Conservation (phyloP, 2,888 invertebrate species). For the Conomelus anceps region DNA sequence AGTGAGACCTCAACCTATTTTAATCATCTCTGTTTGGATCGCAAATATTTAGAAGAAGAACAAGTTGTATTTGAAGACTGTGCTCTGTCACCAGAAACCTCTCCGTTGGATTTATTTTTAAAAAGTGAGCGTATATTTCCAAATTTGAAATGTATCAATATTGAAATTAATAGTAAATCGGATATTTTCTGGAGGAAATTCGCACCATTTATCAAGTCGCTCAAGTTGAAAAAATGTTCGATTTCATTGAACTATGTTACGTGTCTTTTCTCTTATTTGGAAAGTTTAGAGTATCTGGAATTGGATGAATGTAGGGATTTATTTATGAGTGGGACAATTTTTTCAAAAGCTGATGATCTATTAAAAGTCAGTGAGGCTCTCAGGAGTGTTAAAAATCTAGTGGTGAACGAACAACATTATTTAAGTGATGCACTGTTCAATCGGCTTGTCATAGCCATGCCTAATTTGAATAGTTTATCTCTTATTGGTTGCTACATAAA, state of each 20-base stretch:
- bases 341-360: conserved; percentile 54
- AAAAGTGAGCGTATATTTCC: conserved; percentile 46
- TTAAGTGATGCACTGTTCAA: conserved; percentile 66
- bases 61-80: neutral
- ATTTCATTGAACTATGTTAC: conserved; percentile 57
- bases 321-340: conserved; percentile 64
- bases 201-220: conserved; percentile 50
- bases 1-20: conserved; percentile 39
- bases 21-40: neutral
- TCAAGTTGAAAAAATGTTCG: conserved; percentile 55
- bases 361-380: conserved; percentile 44
- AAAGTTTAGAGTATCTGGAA: conserved; percentile 51
- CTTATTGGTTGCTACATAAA: conserved; percentile 62
- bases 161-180: conserved; percentile 48
- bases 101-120: conserved; percentile 38
- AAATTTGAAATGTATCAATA: conserved; percentile 50
- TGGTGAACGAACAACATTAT: conserved; percentile 60
- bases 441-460: conserved; percentile 55
- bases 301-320: conserved; percentile 61
- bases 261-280: conserved; percentile 51
- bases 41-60: neutral
- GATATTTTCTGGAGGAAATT: conserved; percentile 52
- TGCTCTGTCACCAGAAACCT: neutral
- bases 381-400: conserved; percentile 51
- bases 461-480: conserved; percentile 53